Evolutionary conservation across 2,113 vertebrate species (phyloP).

Genomic region (Sander lucioperca): DNA sequence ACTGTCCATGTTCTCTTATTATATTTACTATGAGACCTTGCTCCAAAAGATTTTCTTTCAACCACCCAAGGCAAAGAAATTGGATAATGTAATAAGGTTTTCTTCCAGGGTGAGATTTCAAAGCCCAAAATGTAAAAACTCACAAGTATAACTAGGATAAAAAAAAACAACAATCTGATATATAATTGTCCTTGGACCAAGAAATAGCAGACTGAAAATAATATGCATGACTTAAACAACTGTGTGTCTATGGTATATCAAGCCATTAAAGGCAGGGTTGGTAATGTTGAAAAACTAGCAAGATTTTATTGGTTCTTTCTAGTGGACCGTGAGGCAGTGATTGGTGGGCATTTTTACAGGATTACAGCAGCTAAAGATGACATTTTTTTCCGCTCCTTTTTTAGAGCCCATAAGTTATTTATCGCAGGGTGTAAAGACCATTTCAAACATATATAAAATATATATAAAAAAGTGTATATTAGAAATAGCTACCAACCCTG

Average conservation of each 20-base stretch:
- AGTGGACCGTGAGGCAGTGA: no score
- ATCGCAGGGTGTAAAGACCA: no score
- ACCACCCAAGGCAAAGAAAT: constrained; percentile 17
- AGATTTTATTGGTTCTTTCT: no score
- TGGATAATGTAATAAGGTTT: constrained; percentile 24
- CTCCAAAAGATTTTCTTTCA: constrained; percentile 8
- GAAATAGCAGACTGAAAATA: background rate
- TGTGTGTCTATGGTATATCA: background rate
- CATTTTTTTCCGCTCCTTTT: no score
- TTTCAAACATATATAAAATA: no score
- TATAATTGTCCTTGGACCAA: background rate
- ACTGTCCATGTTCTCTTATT: background rate
- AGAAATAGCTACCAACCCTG: no score
- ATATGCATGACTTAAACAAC: background rate
- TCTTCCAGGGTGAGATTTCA: constrained; percentile 12
- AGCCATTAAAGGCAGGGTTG: no score
- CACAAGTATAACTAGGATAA: background rate
- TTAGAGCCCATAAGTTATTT: no score
- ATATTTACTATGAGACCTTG: constrained; percentile 13
- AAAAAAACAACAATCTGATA: background rate
- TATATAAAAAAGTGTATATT: no score
- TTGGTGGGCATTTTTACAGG: no score
- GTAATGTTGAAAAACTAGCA: no score
- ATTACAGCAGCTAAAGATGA: no score
- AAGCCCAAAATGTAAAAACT: background rate